Evolutionary conservation across 2,888 invertebrate species (phyloP).

Genomic region (Incurvaria masculella): DNA sequence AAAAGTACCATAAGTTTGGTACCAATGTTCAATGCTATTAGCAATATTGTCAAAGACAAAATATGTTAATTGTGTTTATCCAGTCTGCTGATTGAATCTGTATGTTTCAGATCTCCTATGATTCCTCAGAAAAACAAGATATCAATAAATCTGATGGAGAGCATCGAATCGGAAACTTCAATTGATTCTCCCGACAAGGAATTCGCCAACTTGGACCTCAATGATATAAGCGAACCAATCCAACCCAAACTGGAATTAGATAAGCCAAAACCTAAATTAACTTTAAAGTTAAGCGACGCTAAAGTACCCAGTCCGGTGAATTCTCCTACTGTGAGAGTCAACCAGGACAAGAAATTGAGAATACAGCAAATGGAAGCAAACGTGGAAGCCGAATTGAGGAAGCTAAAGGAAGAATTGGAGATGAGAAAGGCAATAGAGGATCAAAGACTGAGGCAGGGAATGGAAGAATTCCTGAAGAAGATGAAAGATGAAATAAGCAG

Average conservation of each 20-base stretch:
- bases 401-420: slow-evolving; percentile 55
- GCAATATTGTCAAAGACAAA: too few relatives aligned
- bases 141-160: slow-evolving; percentile 52
- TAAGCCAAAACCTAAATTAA: background rate
- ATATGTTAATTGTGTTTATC: too few relatives aligned
- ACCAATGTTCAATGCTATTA: too few relatives aligned
- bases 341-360: slow-evolving; percentile 24
- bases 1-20: too few relatives aligned
- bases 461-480: slow-evolving; percentile 39
- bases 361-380: slow-evolving; percentile 20
- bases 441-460: slow-evolving; percentile 29
- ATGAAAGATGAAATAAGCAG: slow-evolving; percentile 50
- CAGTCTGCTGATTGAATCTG: too few relatives aligned
- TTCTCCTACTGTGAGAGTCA: slow-evolving; percentile 14
- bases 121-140: slow-evolving; percentile 45
- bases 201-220: slow-evolving; percentile 42
- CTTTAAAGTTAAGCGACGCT: background rate
- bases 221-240: slow-evolving; percentile 38
- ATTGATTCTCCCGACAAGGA: slow-evolving; percentile 49
- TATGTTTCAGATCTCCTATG: slow-evolving; percentile 53
- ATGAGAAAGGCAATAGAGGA: slow-evolving; percentile 54
- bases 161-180: slow-evolving; percentile 51
- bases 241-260: background rate
- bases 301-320: background rate
- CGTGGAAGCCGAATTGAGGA: slow-evolving; percentile 50